These are phyloP conservation scores for Phyllostomus discolor DNA, from an alignment of 2,113 vertebrate species.

Conservation along the genomic window DNA sequence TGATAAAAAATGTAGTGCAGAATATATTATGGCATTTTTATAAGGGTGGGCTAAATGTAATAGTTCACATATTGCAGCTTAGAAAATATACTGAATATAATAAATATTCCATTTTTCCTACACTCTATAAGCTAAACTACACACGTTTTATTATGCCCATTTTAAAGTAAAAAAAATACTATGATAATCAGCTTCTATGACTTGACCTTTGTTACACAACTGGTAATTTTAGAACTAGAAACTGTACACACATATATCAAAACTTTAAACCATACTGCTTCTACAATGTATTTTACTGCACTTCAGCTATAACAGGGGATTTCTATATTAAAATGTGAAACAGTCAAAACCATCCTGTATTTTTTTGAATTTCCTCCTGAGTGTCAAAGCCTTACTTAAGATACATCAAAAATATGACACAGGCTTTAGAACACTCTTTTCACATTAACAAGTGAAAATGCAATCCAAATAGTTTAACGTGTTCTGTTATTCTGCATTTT, in stretches of 20 bases:
- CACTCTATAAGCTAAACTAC: accelerated
- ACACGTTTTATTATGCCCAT: neutral
- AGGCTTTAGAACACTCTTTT: constrained; percentile 17
- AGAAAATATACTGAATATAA: neutral
- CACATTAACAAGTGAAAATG: constrained; percentile 25
- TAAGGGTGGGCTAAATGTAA: neutral
- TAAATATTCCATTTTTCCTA: neutral
- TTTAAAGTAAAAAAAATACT: neutral
- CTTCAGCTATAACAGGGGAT: neutral
- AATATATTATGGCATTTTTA: neutral
- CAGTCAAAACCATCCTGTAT: neutral
- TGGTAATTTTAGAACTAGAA: neutral
- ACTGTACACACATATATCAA: neutral
- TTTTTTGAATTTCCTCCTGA: constrained; percentile 14
- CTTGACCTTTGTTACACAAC: neutral
- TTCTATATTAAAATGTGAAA: constrained; percentile 14
- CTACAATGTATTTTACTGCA: neutral
- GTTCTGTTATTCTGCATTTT: constrained; percentile 43
- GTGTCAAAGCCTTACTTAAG: constrained; percentile 6
- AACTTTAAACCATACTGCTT: neutral
- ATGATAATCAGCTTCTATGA: neutral
- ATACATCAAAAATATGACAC: neutral
- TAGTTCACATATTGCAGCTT: neutral
- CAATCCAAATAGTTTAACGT: constrained; percentile 45
- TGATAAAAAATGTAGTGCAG: neutral